Percentiles rank a stretch among this genome's conserved stretches.
phyloP scores from a whole-genome alignment of 2,797 vertebrate species.

The Balearica regulorum region DNA sequence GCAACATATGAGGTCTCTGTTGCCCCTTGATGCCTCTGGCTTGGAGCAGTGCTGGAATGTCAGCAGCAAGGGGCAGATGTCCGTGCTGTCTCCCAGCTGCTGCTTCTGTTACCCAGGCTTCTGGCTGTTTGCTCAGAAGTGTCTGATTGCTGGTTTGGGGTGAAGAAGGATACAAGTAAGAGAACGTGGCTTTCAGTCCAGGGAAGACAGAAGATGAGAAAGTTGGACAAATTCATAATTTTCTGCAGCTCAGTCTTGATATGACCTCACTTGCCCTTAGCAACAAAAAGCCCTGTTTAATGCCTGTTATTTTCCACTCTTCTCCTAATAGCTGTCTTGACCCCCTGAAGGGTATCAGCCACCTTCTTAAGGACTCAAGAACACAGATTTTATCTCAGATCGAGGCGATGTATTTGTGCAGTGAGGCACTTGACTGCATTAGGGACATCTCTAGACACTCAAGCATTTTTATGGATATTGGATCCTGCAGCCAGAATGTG shows the following conservation, averaged over 20 bases:
- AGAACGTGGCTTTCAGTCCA: background rate
- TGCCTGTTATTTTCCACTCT: background rate
- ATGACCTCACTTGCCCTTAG: background rate
- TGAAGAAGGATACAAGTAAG: background rate
- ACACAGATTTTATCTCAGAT: background rate
- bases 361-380: background rate
- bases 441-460: background rate
- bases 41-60: background rate
- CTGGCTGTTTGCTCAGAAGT: background rate
- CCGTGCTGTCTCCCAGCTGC: background rate
- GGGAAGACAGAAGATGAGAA: background rate
- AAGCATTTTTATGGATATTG: background rate
- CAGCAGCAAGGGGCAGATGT: background rate
- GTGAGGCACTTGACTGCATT: background rate
- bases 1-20: background rate
- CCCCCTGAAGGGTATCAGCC: background rate
- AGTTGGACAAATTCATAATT: background rate
- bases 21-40: background rate
- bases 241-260: background rate
- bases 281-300: background rate
- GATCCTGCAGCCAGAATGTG: background rate
- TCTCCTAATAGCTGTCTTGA: background rate
- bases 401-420: background rate
- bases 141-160: background rate
- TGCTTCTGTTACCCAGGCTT: background rate